Base-by-base conservation (phyloP, 2,797 vertebrate genomes). In the Acanthornis magna region DNA sequence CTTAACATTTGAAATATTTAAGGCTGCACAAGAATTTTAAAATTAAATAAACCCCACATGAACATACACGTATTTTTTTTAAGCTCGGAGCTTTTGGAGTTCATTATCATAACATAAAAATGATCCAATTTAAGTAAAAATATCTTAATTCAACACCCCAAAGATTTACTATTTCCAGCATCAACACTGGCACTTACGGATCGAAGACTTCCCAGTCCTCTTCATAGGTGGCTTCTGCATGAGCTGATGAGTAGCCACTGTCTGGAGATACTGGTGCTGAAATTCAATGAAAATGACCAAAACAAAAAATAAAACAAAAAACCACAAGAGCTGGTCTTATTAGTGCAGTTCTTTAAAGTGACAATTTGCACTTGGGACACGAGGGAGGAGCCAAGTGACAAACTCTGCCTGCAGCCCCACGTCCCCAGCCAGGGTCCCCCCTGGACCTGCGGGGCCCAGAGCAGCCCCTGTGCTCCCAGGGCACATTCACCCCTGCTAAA, bases 161-260 rank as follows among this genome's bases (percentile, higher is more conserved):
- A 61, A 25, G 2, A 26, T 30, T 40, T 9, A 12, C 3, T 36
- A 7, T 42, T 83, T 85, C 32, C 55, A 81, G n/a, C 1, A 42
- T 32, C 66, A 91, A 77, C 3, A 38, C 5, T 6, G 62, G 72
- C 62, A 99, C 99, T 98, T 96, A 99, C 99, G 99, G 99, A 97
- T 99, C 99, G 98, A 99, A 99, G 77, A 99, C 99, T 96, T 99
- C 99, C 99, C 99, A 99, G 97, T 99, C 99, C 97, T 99, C 99
- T 95, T 99, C 99, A 93, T 99, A 99, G 66, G 99, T 98, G 57
- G 98, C 98, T 95, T 99, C 99, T 63, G 99, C 98, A 13, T 99
- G 99, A 78, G 98, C 98, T 81, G 98, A 97, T 92, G 99, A 98
- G 96, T 99, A 99, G 27, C 98, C 97, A 97, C 98, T 98, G 85